phyloP scores from a whole-genome alignment of 2,888 invertebrate genomes.

The Aspidiotus rigidus region DNA sequence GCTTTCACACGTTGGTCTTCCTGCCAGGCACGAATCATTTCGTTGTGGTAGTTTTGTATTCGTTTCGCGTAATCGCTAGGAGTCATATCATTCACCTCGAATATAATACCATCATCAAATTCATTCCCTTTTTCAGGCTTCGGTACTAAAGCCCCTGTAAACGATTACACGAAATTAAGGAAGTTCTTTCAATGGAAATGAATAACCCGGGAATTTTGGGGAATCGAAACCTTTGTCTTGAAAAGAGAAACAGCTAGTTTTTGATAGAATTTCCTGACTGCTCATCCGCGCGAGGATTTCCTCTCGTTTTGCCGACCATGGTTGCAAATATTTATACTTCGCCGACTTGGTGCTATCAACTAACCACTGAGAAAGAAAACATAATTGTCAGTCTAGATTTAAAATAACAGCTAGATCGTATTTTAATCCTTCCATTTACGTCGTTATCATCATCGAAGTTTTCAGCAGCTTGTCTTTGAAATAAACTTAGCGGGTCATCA shows the following conservation, averaged over 20 bases:
- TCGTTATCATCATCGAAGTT: conserved; percentile 8
- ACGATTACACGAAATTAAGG: no score
- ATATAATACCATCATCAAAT: conserved; percentile 26
- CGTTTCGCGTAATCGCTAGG: conserved; percentile 85
- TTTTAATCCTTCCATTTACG: background rate
- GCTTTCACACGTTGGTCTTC: conserved; percentile 90
- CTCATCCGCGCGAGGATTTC: conserved; percentile 6
- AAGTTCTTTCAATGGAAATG: background rate
- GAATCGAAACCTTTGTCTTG: conserved; percentile 19
- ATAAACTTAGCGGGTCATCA: conserved; percentile 20
- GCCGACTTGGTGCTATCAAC: background rate
- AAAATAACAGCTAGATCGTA: background rate
- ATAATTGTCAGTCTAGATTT: background rate
- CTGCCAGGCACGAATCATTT: conserved; percentile 85
- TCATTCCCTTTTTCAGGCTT: conserved; percentile 1
- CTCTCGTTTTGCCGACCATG: conserved; percentile 21
- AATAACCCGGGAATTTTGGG: background rate
- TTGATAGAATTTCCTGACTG: conserved; percentile 10
- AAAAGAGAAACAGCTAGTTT: conserved; percentile 19
- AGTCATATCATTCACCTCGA: conserved; percentile 74
- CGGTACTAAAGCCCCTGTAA: no score
- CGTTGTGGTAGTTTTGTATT: conserved; percentile 83
- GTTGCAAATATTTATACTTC: conserved; percentile 14
- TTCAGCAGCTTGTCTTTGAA: conserved; percentile 13
- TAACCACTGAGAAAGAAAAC: conserved; percentile 7